These are phyloP conservation scores for Eriocheir sinensis DNA, from an alignment of 1,140 invertebrate genomes.

Conservation along the genomic window DNA sequence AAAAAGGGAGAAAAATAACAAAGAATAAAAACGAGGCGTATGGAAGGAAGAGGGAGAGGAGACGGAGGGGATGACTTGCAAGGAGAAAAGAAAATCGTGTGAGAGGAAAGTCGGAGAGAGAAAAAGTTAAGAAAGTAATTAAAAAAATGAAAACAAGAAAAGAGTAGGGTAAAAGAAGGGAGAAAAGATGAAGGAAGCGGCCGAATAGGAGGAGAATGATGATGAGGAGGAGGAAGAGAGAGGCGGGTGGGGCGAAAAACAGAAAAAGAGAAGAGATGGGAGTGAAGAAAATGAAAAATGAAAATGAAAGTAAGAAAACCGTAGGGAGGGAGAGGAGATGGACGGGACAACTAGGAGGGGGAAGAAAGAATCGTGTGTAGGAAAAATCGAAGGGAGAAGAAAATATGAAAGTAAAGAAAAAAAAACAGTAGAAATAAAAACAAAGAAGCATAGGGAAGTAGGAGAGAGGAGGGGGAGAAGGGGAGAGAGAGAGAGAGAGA, in stretches of 20 bases:
- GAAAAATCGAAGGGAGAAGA: background rate
- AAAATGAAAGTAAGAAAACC: background rate
- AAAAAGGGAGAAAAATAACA: too few species aligned
- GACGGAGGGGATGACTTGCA: too few species aligned
- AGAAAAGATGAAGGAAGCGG: too few species aligned
- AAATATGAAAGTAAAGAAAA: background rate
- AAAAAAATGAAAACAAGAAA: too few species aligned
- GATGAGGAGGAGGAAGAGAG: background rate
- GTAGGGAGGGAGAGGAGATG: background rate
- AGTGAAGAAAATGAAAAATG: background rate
- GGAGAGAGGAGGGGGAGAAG: too few species aligned
- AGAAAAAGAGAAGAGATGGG: background rate
- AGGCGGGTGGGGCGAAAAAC: background rate
- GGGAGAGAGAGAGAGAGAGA: background rate
- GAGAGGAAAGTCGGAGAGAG: too few species aligned
- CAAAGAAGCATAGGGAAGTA: background rate
- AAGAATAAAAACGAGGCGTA: too few species aligned
- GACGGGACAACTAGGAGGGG: background rate
- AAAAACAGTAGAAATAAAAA: background rate
- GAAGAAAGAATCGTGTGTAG: too few species aligned
- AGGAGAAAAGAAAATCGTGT: too few species aligned
- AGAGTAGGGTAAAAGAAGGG: background rate
- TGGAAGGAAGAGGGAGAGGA: too few species aligned
- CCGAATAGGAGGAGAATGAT: background rate
- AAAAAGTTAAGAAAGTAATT: too few species aligned